phyloP scores from a whole-genome alignment of 2,888 invertebrate genomes.

The Piscicola geometra region DNA sequence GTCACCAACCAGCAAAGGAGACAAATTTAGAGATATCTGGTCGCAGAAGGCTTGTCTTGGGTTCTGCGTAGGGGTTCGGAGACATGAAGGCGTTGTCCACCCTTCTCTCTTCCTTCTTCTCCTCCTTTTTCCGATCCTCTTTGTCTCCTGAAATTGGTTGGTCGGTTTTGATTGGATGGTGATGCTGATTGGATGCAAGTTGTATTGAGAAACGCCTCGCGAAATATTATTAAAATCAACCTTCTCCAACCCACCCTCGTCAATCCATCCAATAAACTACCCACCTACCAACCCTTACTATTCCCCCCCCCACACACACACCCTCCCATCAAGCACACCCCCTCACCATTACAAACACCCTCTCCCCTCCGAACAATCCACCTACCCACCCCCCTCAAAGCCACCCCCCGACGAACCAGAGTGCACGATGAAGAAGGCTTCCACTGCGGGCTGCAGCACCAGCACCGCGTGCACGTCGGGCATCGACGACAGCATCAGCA shows the following conservation, averaged over 20 bases:
- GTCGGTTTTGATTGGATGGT: too few species aligned
- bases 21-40: constrained; percentile 72
- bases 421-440: constrained; percentile 83
- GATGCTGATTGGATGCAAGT: too few species aligned
- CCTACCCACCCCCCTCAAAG: not conserved
- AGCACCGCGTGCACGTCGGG: constrained; percentile 82
- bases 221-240: too few species aligned
- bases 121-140: not conserved
- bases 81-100: constrained; percentile 51
- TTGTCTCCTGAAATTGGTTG: not conserved
- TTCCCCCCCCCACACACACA: constrained; percentile 11
- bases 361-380: not conserved
- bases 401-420: constrained; percentile 58
- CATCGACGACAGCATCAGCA: constrained; percentile 73
- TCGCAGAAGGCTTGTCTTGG: not conserved
- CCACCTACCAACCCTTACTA: too few species aligned
- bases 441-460: constrained; percentile 78
- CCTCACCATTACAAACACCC: not conserved
- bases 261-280: too few species aligned
- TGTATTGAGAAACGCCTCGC: too few species aligned
- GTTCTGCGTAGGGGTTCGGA: constrained; percentile 44
- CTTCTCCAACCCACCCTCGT: too few species aligned
- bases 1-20: constrained; percentile 67
- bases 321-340: not conserved
- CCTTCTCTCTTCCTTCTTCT: not conserved